Evolutionary conservation across 2,888 invertebrate species (phyloP).

Genomic region (Heteromyza rotundicornis): DNA sequence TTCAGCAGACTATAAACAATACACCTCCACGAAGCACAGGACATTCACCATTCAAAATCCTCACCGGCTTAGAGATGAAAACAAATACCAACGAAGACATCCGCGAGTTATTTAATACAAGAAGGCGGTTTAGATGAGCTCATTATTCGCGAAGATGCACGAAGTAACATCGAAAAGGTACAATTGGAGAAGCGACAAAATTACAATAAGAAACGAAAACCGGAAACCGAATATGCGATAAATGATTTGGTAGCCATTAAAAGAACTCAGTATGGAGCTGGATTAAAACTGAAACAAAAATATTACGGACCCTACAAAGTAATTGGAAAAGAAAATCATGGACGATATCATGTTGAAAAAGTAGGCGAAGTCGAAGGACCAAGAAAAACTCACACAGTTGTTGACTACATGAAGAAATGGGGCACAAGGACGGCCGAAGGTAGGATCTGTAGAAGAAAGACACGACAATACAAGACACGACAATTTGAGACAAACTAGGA

Average conservation of each 20-base stretch:
- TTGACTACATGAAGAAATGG: background rate
- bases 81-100: background rate
- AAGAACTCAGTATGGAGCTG: background rate
- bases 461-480: no score
- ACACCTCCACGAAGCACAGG: slow-evolving; percentile 8
- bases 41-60: slow-evolving; percentile 9
- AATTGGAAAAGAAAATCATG: background rate
- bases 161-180: background rate
- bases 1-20: slow-evolving; percentile 35
- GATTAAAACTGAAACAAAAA: background rate
- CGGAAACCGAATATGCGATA: background rate
- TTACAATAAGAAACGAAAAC: background rate
- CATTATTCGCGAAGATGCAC: background rate
- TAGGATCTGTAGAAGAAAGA: background rate
- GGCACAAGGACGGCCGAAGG: background rate
- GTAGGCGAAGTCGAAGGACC: background rate
- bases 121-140: no score
- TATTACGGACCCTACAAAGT: background rate
- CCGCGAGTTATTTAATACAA: no score
- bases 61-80: slow-evolving; percentile 10
- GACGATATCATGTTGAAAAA: background rate
- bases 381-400: background rate
- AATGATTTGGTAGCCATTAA: background rate
- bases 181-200: background rate
- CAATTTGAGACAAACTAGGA: no score